Conservation (phyloP, 2,797 vertebrate genomes). For the Sebastes baramenuke region DNA sequence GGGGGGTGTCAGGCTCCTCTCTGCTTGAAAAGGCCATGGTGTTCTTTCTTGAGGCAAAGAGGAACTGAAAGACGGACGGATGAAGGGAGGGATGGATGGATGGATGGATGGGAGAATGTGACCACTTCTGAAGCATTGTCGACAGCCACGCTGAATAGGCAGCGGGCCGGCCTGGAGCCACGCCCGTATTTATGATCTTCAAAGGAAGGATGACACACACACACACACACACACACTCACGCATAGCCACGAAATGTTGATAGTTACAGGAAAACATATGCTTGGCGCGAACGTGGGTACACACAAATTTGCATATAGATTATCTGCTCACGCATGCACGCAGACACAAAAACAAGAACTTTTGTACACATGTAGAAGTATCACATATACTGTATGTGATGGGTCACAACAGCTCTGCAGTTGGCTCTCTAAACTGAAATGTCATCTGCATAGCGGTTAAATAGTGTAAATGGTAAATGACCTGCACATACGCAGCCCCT, state of each 20-base stretch:
- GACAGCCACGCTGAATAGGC: constrained; percentile 82
- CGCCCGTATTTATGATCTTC: constrained; percentile 83
- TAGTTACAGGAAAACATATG: constrained; percentile 74
- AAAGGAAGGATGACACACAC: constrained; percentile 78
- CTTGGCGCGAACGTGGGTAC: constrained; percentile 29
- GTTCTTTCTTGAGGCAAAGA: constrained; percentile 69
- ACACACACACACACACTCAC: constrained; percentile 27
- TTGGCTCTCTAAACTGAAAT: constrained; percentile 24
- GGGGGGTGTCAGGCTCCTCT: constrained; percentile 10
- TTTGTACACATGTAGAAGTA: background rate
- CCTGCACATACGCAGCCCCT: background rate
- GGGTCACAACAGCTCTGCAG: constrained; percentile 51
- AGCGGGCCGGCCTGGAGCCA: constrained; percentile 73
- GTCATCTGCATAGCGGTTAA: background rate
- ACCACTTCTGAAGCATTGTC: constrained; percentile 87
- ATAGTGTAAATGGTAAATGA: background rate
- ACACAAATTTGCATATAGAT: constrained; percentile 52
- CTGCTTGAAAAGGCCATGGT: constrained; percentile 61
- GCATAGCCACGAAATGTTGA: constrained; percentile 60
- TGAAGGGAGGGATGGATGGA: constrained; percentile 62
- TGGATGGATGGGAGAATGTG: constrained; percentile 77
- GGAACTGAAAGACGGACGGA: constrained; percentile 61
- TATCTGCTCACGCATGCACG: background rate
- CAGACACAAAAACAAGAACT: background rate
- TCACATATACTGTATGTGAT: background rate